phyloP scores from a whole-genome alignment of 2,888 invertebrate genomes.

The Euclidia mi region DNA sequence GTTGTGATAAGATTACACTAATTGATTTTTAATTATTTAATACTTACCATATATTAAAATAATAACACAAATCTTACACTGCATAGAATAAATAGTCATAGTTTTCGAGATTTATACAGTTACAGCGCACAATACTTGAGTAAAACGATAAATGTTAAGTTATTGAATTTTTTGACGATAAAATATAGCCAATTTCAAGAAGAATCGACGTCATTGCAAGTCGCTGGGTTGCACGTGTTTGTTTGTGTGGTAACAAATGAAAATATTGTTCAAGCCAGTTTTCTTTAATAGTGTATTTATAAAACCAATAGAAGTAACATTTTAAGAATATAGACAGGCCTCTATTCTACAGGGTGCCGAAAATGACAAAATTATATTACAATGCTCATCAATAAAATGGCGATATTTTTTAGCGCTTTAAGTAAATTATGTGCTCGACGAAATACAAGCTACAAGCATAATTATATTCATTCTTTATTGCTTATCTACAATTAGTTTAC shows the following conservation, averaged over 20 bases:
- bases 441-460: no score
- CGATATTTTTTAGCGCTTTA: no score
- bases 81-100: slow-evolving; percentile 19
- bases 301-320: neutral
- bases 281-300: slow-evolving; percentile 3
- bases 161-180: slow-evolving; percentile 38
- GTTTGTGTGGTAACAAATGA: slow-evolving; percentile 12
- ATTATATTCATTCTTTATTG: no score
- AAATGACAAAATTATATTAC: no score
- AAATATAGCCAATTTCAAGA: slow-evolving; percentile 32
- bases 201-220: slow-evolving; percentile 20
- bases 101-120: slow-evolving; percentile 5
- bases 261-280: slow-evolving; percentile 5
- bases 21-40: neutral
- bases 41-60: slow-evolving; percentile 49
- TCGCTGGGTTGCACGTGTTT: slow-evolving; percentile 6
- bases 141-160: slow-evolving; percentile 17
- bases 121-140: slow-evolving; percentile 4
- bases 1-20: no score
- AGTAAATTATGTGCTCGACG: no score
- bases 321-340: neutral
- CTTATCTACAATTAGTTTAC: no score
- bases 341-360: no score
- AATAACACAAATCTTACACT: slow-evolving; percentile 18
- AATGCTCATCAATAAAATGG: no score